These are phyloP conservation scores for Antennarius striatus DNA, from an alignment of 2,113 vertebrate species.

Conservation along the genomic window DNA sequence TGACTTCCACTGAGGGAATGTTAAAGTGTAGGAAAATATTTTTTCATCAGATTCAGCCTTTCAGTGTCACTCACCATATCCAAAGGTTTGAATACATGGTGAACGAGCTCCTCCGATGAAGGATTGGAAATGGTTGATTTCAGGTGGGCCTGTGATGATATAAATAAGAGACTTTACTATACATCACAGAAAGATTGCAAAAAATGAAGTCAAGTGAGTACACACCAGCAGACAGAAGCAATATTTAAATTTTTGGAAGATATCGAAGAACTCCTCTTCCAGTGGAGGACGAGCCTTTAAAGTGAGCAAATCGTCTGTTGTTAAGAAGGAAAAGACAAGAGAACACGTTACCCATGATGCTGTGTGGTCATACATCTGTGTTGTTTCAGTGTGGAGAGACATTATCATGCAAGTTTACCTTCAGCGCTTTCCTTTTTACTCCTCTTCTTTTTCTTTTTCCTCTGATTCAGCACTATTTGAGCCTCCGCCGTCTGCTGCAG, in stretches of 20 bases:
- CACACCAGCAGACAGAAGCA: constrained; percentile 89
- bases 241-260: constrained; percentile 91
- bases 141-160: constrained; percentile 80
- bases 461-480: constrained; percentile 80
- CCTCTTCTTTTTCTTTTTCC: constrained; percentile 84
- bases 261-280: constrained; percentile 82
- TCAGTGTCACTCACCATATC: constrained; percentile 82
- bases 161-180: neutral
- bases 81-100: constrained; percentile 87
- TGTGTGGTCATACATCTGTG: neutral
- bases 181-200: neutral
- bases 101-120: constrained; percentile 85
- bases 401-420: constrained; percentile 40
- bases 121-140: constrained; percentile 83
- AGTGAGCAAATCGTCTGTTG: constrained; percentile 83
- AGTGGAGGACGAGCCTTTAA: constrained; percentile 81
- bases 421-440: constrained; percentile 78
- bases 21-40: no score
- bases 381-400: neutral
- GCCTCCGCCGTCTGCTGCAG: constrained; percentile 88
- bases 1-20: no score
- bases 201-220: constrained; percentile 3
- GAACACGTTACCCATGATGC: neutral
- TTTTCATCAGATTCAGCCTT: neutral
- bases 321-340: neutral